phyloP scores from a whole-genome alignment of 2,797 vertebrate genomes.

The Malurus splendens region DNA sequence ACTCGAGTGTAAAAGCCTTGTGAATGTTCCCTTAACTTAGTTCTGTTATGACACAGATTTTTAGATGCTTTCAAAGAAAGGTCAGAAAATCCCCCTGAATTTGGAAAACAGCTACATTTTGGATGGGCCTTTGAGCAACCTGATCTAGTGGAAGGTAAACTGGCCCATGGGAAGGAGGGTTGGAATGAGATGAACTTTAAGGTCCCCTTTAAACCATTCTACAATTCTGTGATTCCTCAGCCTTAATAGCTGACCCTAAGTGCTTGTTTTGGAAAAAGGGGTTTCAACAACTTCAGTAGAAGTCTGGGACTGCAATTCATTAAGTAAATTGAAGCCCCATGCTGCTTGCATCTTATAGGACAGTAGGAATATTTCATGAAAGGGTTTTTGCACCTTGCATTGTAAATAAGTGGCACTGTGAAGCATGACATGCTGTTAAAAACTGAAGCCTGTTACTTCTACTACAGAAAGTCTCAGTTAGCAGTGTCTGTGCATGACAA shows the following conservation, averaged over 20 bases:
- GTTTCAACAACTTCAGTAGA: background rate
- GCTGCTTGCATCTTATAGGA: background rate
- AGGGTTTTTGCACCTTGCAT: background rate
- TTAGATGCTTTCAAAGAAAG: background rate
- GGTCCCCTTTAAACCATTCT: background rate
- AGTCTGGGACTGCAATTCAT: background rate
- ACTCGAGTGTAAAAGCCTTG: background rate
- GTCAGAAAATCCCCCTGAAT: rapidly evolving
- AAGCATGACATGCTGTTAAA: rapidly evolving
- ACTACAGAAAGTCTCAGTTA: background rate
- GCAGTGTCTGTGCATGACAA: rapidly evolving
- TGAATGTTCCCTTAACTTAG: background rate
- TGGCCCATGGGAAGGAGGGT: rapidly evolving
- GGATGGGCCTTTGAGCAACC: background rate
- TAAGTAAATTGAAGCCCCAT: background rate
- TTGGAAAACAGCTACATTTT: background rate
- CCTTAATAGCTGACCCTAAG: background rate
- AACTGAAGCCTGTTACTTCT: background rate
- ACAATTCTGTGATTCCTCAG: background rate
- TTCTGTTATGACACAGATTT: background rate
- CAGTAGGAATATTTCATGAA: background rate
- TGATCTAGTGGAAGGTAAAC: background rate
- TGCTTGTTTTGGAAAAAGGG: background rate
- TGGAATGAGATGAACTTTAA: background rate
- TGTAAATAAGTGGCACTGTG: background rate